Conservation (phyloP, 2,888 invertebrate species). For the Chrysomela aeneicollis region DNA sequence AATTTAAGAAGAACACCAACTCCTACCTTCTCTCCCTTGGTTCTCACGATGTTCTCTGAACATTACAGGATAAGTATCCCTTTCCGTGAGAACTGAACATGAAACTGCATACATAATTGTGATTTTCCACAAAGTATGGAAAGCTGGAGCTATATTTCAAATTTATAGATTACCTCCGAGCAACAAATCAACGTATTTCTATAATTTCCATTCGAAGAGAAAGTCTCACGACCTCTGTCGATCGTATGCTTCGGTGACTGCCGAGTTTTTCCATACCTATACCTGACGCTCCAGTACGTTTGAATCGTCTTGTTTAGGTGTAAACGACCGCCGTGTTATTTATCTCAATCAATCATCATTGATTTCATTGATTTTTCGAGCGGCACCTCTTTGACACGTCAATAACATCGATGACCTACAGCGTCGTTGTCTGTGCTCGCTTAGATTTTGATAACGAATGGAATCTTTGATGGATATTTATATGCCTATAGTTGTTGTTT, state of each 20-base stretch:
- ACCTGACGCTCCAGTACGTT: conserved; percentile 2
- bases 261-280: neutral
- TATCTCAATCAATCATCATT: conserved; percentile 2
- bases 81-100: no score
- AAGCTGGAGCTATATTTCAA: no score
- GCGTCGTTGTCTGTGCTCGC: neutral
- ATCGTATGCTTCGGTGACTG: neutral
- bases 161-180: no score
- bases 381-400: neutral
- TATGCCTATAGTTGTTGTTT: no score
- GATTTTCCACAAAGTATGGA: no score
- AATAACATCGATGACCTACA: neutral
- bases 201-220: neutral
- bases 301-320: neutral
- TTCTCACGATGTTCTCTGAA: no score
- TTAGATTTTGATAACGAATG: neutral
- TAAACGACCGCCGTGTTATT: neutral
- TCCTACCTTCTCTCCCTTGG: no score
- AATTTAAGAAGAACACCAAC: no score
- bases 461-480: no score
- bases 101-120: no score
- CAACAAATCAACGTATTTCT: no score
- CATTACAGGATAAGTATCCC: no score
- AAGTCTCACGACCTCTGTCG: neutral
- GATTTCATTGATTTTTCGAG: conserved; percentile 1